Percentiles rank a stretch among this genome's conserved stretches.
Conservation (phyloP, 2,888 invertebrate species). For the Trachelus stipa region DNA sequence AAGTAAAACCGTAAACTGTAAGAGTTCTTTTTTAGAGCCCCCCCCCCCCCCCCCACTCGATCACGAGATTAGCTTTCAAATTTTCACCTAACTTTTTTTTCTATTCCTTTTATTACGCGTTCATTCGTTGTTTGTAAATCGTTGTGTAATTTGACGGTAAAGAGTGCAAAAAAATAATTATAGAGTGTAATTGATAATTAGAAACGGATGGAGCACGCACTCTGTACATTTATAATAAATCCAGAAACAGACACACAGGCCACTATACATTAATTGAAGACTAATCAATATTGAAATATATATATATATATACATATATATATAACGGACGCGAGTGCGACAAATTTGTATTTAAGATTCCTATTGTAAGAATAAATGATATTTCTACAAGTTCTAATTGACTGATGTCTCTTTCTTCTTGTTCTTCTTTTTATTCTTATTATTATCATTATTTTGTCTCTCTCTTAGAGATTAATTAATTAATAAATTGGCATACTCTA, state of each 20-base stretch:
- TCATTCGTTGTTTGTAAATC: background rate
- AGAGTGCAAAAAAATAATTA: background rate
- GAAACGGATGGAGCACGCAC: background rate
- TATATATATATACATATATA: too few species aligned
- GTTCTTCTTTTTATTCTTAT: slow-evolving; percentile 23
- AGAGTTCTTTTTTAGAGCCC: background rate
- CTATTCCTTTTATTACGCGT: background rate
- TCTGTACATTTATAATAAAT: background rate
- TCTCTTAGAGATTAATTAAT: background rate
- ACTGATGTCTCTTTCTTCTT: slow-evolving; percentile 28
- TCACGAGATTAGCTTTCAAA: background rate
- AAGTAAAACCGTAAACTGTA: background rate
- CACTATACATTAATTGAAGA: background rate
- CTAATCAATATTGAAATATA: slow-evolving; percentile 2
- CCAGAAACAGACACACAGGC: background rate
- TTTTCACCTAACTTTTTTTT: background rate
- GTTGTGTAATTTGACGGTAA: background rate
- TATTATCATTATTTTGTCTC: background rate
- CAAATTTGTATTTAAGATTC: slow-evolving; percentile 52
- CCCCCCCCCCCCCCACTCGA: too few species aligned
- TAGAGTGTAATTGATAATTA: background rate
- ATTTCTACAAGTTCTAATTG: slow-evolving; percentile 56
- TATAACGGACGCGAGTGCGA: slow-evolving; percentile 20
- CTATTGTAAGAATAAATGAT: slow-evolving; percentile 56
- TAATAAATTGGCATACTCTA: background rate